Base-by-base conservation (phyloP, 2,888 invertebrate species). In the Aphodius granarius region DNA sequence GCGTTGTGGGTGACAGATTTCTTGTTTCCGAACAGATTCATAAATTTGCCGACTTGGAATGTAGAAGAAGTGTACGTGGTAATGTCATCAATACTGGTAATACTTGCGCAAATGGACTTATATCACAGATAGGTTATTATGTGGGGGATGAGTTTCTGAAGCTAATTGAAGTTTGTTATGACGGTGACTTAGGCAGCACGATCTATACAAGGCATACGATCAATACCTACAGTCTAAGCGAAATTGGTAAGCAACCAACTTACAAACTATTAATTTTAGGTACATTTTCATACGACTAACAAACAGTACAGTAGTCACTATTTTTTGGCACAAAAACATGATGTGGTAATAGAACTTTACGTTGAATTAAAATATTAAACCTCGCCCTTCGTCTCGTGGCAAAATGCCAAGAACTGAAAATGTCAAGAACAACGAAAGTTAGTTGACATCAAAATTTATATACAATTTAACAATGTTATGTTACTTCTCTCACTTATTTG, bases 121-220 rank as follows among this genome's bases (percentile, higher is more conserved):
- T 83, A 20, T 80, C 82, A 15, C 78, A 83, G 75, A 84, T 86
- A 71, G 86, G 86, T 21, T 85, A 83, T 77, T 78, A 79, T 66
- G 74, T 84, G 4, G 79, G 80, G 4, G 73, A 65, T 17, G 77
- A 76, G 19, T 85, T 84, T 79, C 73, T 84, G 19, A 81, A 81
- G 17, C 75, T 86, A 75, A 84, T 87, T 70, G 79, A 83, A 78
- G 81, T 85, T 0, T 88, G 88, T 73, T 87, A 86, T 74, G 82
- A 86, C 75, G 81, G 78, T 21, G 43, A 78, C 21, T 83, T 80
- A 9, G 87, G 86, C 71, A 81, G 81, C 16, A 82, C 86, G 5
- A 77, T 86, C 13, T 88, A 86, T 77, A 81, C 87, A 0, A 81
- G 83, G 17, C 87, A 87, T 80, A 77, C 43, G 43, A 43, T 43